Evolutionary conservation across 1,140 invertebrate species (phyloP), one percentile per base, ranked within the genome.

Genomic region (Heliothis virescens): DNA sequence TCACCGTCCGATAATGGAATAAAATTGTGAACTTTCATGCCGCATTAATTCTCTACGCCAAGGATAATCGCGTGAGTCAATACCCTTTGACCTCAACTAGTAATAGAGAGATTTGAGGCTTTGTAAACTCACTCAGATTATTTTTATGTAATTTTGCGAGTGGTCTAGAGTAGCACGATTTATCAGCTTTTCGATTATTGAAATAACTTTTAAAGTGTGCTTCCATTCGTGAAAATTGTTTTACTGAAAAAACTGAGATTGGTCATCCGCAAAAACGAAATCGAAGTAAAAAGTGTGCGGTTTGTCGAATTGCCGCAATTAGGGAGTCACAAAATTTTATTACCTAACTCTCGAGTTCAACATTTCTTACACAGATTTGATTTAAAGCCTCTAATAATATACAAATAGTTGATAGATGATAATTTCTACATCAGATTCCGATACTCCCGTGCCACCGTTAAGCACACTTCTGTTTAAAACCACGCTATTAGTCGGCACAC

Each of bases 1-100:
- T 75, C 60, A 79, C 55, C 71, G 72, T 77, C 78, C 83, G 83
- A 86, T 88, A 87, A 87, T 90, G 87, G 87, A 90, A 89, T 86
- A 88, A 86, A 91, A 90, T 85, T 86, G 81, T 84, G 80, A 86
- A 85, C 78, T 88, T 87, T 87, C 80, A 85, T 75, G 82, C 79
- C 74, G 74, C 76, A 75, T 84, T 86, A 83, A 81, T 82, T 80
- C 76, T 80, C 77, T 81, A 72, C 71, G 59, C 29, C 57, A 63
- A 69, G 79, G 79, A 83, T 83, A 75, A 86, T 69, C 75, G 55
- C 71, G 34, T 41, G 21, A 77, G 67, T 80, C 75, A 82, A 80
- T 73, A 82, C 80, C 67, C 72, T 74, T 60, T 74, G 57, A 74
- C 72, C 72, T 74, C 60, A 74, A 12, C 29, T 18, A 47, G 34